phyloP scores from a whole-genome alignment of 2,888 invertebrate species.

The Scaeva pyrastri region DNA sequence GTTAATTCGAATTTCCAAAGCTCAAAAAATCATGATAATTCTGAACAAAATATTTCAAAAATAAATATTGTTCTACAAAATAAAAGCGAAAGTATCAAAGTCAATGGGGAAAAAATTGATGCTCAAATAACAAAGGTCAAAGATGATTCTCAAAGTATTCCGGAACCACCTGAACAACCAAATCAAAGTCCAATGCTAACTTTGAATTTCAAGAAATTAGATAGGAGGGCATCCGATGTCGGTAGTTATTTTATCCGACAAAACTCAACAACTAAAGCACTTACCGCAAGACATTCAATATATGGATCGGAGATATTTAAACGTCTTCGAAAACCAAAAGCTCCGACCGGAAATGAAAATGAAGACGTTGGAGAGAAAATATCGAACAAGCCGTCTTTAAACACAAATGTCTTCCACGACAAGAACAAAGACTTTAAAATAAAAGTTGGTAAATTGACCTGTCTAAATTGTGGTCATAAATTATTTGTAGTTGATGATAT shows the following conservation, averaged over 20 bases:
- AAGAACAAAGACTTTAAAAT: conserved; percentile 62
- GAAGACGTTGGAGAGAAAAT: conserved; percentile 13
- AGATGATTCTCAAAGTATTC: neutral
- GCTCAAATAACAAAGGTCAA: neutral
- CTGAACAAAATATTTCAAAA: conserved; percentile 54
- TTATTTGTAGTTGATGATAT: conserved; percentile 69
- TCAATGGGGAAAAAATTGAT: neutral
- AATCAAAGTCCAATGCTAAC: conserved; percentile 58
- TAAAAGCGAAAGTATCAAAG: conserved; percentile 6
- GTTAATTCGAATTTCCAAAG: neutral
- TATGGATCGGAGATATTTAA: conserved; percentile 69
- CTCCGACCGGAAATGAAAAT: conserved; percentile 11
- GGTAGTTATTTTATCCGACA: conserved; percentile 51
- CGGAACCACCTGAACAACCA: neutral
- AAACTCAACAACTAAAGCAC: conserved; percentile 25
- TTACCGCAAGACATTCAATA: conserved; percentile 62
- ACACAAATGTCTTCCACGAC: conserved; percentile 15
- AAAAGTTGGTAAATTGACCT: conserved; percentile 68
- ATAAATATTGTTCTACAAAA: conserved; percentile 51
- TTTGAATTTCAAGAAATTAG: conserved; percentile 63
- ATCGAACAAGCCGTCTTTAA: neutral
- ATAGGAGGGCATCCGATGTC: conserved; percentile 65
- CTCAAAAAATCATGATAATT: neutral
- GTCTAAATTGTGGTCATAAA: conserved; percentile 66
- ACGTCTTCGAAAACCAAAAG: conserved; percentile 41